phyloP scores from a whole-genome alignment of 2,888 invertebrate species.

The Dione vanillae region DNA sequence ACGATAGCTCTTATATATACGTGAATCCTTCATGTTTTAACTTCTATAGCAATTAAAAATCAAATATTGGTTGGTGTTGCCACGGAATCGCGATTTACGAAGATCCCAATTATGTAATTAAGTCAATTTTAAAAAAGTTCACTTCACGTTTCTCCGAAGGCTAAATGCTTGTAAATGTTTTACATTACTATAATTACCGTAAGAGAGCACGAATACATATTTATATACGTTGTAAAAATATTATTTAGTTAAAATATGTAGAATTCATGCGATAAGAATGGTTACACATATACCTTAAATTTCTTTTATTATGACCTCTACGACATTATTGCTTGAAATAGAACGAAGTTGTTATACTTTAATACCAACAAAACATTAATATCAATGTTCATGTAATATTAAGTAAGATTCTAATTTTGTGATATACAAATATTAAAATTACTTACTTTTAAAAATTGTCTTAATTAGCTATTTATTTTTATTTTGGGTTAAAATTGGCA shows the following conservation, averaged over 20 bases:
- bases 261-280: too few species aligned
- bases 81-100: not conserved
- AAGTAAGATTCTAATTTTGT: too few species aligned
- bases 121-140: conserved; percentile 19
- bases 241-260: not conserved
- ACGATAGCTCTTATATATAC: conserved; percentile 3
- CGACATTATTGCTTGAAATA: too few species aligned
- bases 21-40: not conserved
- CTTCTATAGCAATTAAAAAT: conserved; percentile 5
- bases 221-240: not conserved
- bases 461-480: too few species aligned
- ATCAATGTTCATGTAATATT: too few species aligned
- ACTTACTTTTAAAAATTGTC: too few species aligned
- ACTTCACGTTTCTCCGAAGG: conserved; percentile 26
- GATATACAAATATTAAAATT: too few species aligned
- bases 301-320: too few species aligned
- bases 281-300: too few species aligned
- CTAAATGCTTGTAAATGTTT: conserved; percentile 40
- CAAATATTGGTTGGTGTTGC: conserved; percentile 4
- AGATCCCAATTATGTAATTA: conserved; percentile 26
- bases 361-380: too few species aligned
- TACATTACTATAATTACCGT: conserved; percentile 36
- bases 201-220: conserved; percentile 1
- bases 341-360: too few species aligned
- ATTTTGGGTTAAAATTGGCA: too few species aligned